Conservation (phyloP, 2,113 vertebrate species). For the Hystrix brachyura region DNA sequence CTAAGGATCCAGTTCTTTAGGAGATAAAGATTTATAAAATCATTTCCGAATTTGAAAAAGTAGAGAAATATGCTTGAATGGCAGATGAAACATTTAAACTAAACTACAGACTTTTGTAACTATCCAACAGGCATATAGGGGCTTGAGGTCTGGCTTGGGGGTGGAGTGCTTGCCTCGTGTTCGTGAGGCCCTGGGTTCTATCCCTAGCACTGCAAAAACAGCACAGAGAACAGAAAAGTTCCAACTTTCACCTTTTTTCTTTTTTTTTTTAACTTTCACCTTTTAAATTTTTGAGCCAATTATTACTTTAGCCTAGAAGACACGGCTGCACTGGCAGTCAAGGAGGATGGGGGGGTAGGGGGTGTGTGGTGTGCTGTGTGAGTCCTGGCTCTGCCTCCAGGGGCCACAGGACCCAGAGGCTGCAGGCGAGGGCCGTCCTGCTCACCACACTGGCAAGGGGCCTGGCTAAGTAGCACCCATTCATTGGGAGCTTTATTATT, state of each 20-base stretch:
- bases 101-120: neutral
- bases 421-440: rapidly evolving
- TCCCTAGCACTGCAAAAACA: neutral
- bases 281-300: neutral
- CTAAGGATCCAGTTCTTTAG: neutral
- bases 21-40: neutral
- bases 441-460: rapidly evolving
- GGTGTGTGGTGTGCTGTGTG: too few species aligned
- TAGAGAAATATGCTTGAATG: neutral
- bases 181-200: neutral
- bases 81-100: neutral
- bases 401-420: neutral
- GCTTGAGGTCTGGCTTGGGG: too few species aligned
- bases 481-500: too few species aligned
- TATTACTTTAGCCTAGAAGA: neutral
- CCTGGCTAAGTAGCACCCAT: neutral
- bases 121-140: neutral
- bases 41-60: neutral
- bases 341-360: neutral
- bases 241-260: neutral
- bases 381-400: neutral
- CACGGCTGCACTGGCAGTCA: rapidly evolving
- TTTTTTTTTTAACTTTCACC: neutral
- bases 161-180: neutral
- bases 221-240: neutral